Evolutionary conservation across 2,113 vertebrate species (phyloP).

Genomic region (Mugil cephalus): DNA sequence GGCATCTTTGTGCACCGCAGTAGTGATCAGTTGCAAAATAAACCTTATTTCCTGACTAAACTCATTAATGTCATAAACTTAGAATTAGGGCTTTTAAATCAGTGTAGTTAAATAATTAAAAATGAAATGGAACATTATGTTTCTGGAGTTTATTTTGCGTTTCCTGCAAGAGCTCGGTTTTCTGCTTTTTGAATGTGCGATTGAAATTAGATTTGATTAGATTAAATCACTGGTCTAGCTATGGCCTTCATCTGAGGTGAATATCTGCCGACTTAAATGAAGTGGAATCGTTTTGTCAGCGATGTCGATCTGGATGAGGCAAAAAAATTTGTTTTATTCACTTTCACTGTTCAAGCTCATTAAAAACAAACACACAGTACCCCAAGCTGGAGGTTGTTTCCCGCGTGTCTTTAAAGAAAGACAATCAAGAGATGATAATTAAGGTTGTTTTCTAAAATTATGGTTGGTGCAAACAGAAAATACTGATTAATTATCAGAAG

Average conservation of each 20-base stretch:
- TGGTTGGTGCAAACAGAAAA: too few species aligned
- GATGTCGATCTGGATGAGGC: conserved; percentile 4
- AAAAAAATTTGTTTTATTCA: conserved; percentile 3
- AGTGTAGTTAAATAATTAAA: conserved; percentile 21
- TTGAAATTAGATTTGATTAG: conserved; percentile 59
- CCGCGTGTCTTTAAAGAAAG: too few species aligned
- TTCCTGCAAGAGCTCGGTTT: conserved; percentile 29
- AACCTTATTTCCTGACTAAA: background rate
- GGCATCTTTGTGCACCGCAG: background rate
- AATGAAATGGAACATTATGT: conserved; percentile 14
- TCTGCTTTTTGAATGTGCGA: conserved; percentile 22
- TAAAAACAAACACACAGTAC: background rate
- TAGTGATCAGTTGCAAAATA: background rate
- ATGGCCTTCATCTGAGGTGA: conserved; percentile 38
- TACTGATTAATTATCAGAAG: too few species aligned
- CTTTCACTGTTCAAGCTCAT: too few species aligned
- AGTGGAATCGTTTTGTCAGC: conserved; percentile 26
- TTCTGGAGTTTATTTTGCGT: conserved; percentile 27
- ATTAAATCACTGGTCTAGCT: conserved; percentile 51
- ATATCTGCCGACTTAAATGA: conserved; percentile 43
- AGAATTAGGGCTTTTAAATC: conserved; percentile 31
- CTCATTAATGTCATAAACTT: background rate
- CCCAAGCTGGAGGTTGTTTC: too few species aligned
- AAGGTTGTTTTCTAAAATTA: too few species aligned
- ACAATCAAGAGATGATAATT: too few species aligned